These are phyloP conservation scores for Riptortus pedestris DNA, from an alignment of 1,140 invertebrate genomes.

Conservation along the genomic window DNA sequence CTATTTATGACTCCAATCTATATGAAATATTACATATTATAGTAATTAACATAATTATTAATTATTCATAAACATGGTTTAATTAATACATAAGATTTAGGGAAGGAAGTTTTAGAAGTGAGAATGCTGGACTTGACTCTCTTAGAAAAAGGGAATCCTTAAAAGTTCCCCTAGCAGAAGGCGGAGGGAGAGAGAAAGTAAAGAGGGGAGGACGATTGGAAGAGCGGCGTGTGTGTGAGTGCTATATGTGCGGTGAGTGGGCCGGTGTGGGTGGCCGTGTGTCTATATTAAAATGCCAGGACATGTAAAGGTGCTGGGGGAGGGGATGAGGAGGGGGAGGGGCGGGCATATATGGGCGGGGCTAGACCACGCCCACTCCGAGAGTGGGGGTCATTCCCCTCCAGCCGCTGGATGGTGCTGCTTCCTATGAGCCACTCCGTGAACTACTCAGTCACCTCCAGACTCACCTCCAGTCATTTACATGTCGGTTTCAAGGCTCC, in stretches of 20 bases:
- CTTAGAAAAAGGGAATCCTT: constrained; percentile 12
- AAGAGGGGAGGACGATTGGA: constrained; percentile 9
- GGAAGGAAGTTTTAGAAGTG: not conserved
- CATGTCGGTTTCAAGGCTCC: too few relatives aligned
- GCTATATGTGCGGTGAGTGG: not conserved
- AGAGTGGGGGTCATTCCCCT: constrained; percentile 7
- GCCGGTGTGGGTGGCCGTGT: constrained; percentile 1
- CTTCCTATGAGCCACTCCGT: not conserved
- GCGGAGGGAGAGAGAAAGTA: constrained; percentile 1
- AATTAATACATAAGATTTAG: too few relatives aligned
- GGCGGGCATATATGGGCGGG: not conserved
- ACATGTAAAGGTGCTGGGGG: constrained; percentile 12
- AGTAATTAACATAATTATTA: too few relatives aligned
- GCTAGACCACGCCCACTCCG: not conserved
- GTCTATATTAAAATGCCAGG: constrained; percentile 18
- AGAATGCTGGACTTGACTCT: not conserved
- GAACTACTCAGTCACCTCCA: constrained; percentile 7
- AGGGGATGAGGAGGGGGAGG: not conserved
- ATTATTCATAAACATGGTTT: too few relatives aligned
- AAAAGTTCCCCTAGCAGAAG: not conserved
- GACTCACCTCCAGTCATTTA: too few relatives aligned
- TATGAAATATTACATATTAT: too few relatives aligned
- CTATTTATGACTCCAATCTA: too few relatives aligned
- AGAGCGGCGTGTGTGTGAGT: not conserved
- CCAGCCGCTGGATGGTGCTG: constrained; percentile 1